phyloP scores from a whole-genome alignment of 2,113 vertebrate species.

The Anarhynchus alexandrinus region DNA sequence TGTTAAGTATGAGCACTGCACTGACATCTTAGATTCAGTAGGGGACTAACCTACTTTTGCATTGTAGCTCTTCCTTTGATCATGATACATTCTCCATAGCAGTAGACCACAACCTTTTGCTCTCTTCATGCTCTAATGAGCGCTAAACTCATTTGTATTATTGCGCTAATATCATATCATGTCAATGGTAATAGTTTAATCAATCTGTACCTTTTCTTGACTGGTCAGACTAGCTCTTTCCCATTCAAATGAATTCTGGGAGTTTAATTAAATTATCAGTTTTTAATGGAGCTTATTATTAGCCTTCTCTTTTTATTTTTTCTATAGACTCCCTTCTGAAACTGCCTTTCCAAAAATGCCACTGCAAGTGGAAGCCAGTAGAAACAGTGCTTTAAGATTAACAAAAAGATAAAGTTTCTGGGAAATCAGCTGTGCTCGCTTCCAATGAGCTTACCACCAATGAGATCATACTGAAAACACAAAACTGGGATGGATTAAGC shows the following conservation, averaged over 20 bases:
- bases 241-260: background rate
- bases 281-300: background rate
- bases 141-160: background rate
- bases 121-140: background rate
- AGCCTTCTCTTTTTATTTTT: background rate
- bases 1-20: background rate
- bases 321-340: background rate
- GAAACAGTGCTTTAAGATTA: background rate
- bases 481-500: background rate
- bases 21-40: background rate
- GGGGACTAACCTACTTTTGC: background rate
- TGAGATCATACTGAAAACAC: background rate
- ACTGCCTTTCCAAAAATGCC: background rate
- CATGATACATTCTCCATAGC: background rate
- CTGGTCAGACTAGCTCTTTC: background rate
- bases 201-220: background rate
- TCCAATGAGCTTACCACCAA: background rate
- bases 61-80: background rate
- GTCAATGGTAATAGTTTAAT: background rate
- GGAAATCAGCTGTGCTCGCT: background rate
- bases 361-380: background rate
- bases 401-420: background rate
- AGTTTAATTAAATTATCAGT: background rate
- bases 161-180: background rate
- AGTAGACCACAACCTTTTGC: background rate